Base-by-base conservation (phyloP, 2,888 invertebrate species). In the Chrysolina oricalcia region DNA sequence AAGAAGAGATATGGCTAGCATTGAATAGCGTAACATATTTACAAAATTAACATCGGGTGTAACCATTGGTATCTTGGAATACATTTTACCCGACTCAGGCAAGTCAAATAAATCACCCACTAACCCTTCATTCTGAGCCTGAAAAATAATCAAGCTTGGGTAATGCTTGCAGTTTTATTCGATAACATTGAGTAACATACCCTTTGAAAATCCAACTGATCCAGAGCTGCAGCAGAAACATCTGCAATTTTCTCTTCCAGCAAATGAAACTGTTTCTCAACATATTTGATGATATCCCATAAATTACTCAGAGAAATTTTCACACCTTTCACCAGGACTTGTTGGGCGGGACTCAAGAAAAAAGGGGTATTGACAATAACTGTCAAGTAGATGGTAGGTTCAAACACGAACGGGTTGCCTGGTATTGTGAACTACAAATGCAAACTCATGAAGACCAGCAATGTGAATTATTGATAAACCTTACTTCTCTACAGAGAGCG, bases 361-460 rank as follows among this genome's bases (percentile, higher is more conserved):
- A 94, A 93, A 70, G 95, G 94, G 15, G 93, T 93, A 87, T 95
- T 94, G 8, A 93, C 94, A 86, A 95, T 93, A 82, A 95, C 93
- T 78, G 94, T 94, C 65, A 94, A 90, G 88, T 92, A 94, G 74
- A 95, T 90, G 81, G 92, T 91, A 65, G 95, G 95, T 77, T 91
- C 89, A 86, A 94, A 92, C 70, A 91, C 84, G 66, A 91, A 85
- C 70, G 87, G 84, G 84, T 92, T 92, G 59, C 94, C 94, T 81
- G 94, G 94, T 80, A 94, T 89, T 69, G 89, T 88, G 87, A 94
- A 94, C 93, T 94, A 87, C 76, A 90, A 90, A 76, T 76, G 69
- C 78, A 27, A 27, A 59, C 15, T n/a, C 15, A 59, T 59, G 13
- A 59, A 6, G 27, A 23, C 59, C 27, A 2, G 17, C 15, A 56